phyloP scores from a whole-genome alignment of 2,113 vertebrate genomes.

The Podocnemis expansa region DNA sequence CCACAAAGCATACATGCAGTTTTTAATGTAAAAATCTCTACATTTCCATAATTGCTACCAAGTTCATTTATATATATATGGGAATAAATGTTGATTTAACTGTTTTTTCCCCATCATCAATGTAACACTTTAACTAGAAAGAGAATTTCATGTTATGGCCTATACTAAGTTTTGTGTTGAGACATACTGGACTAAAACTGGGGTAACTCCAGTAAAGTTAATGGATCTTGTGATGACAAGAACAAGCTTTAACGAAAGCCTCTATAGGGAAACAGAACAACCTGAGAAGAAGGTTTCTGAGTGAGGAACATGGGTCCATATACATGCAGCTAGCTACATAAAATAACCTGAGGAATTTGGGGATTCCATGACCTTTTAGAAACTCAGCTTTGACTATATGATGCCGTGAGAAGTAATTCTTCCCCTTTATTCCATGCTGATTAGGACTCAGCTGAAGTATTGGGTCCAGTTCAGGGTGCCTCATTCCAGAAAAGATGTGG shows the following conservation, averaged over 20 bases:
- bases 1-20: neutral
- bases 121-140: neutral
- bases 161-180: neutral
- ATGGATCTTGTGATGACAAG: neutral
- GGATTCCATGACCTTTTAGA: neutral
- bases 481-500: too few relatives aligned
- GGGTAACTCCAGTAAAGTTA: neutral
- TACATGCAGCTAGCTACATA: neutral
- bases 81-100: neutral
- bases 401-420: too few relatives aligned
- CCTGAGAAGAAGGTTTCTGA: neutral
- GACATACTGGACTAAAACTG: conserved; percentile 6
- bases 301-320: neutral
- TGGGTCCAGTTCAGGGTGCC: too few relatives aligned
- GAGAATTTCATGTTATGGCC: neutral
- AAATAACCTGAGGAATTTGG: neutral
- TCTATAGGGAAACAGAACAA: neutral
- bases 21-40: neutral
- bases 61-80: neutral
- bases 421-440: too few relatives aligned
- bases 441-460: too few relatives aligned
- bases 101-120: neutral
- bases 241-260: neutral
- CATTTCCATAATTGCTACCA: neutral
- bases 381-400: neutral